Base-by-base conservation (phyloP, 1,140 invertebrate genomes). In the Heterodera carotae region DNA sequence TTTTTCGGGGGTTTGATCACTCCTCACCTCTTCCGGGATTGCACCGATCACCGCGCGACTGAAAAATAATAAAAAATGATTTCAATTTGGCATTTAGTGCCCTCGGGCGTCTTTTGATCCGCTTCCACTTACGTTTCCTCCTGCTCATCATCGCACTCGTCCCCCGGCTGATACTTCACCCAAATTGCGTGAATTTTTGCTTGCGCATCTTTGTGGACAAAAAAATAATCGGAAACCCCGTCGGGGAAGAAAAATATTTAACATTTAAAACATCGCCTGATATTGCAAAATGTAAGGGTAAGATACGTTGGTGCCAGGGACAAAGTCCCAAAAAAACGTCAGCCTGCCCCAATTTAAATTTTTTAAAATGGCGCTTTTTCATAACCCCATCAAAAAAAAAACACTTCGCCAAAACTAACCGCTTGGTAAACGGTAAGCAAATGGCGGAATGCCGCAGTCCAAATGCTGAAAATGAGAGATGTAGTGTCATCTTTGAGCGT, bases 121-220 rank as follows among this genome's bases (percentile, higher is more conserved):
- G 7, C 22, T 62, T n/a, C 60, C 29, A 31, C 62, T 66, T 66
- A 66, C 29, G 84, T 85, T 27, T 76, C 72, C 34, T 86, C 78
- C 34, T 84, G 82, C 66, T 86, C 81, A 31, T 81, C 73, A 36
- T 83, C 81, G 66, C 84, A 85, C 31, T 82, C 81, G 31, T 86
- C 80, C 31, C 85, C 84, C 29, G 87, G 84, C 34, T 82, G 74
- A 60, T 86, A 85, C 29, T 82, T 86, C 7, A 80, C 79, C 84
- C 84, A 85, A 56, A 85, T 86, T 8, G 71, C 67, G 33, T 76
- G 77, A 31, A 86, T 81, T 76, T 85, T 86, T 31, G 64, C 78
- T 25, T 84, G 80, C 53, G 79, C 79, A 36, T 85, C 83, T 29
- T 76, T 56, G n/a, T n/a, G 39, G 39, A 2, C 39, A 43, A 7